Base-by-base conservation (phyloP, 2,888 invertebrate species). In the Stictocephala bisonia region DNA sequence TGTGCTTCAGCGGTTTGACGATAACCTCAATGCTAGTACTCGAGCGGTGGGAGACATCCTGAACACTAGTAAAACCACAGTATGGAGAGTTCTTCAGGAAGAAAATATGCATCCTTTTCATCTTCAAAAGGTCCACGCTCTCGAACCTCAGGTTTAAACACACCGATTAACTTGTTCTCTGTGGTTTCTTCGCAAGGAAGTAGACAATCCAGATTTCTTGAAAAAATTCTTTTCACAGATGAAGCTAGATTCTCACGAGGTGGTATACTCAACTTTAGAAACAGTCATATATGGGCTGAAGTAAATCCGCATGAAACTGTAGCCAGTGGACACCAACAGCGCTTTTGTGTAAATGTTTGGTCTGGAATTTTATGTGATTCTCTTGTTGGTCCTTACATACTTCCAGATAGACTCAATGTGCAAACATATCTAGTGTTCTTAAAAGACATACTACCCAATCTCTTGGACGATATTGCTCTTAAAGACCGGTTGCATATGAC, bases 181-280 rank as follows among this genome's bases (percentile, higher is more conserved):
- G 1, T 51, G 69, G 69, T 69, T 51, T 51, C 53, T 69, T 1
- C 51, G 35, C 18, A 69, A 71, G 48, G 11, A 13, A 20, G 26
- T 26, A 11, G 64, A 58, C 44, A 24, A 67, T 13, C 73, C 53
- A 27, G 26, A 41, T 50, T 73, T 73, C 51, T 50, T 35, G 22
- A 56, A 53, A 67, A n/a, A 9, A 26, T 51, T 13, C 41, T 24
- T 13, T 51, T 53, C 3, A 41, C 56, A 11, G 44, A 68, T 31
- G 67, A 68, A 56, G 44, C 27, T 13, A 68, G 40, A 11, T 68
- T 68, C 53, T 56, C 27, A n/a, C 15, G 66, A 9, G 72, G 66
- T 48, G 64, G 72, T 9, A 56, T 68, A 26, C 56, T 73, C 22
- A 73, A 73, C 50, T n/a, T n/a, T 11, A 44, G 40, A 13, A 73